Conservation (phyloP, 2,888 invertebrate species). For the Sminthurinus aureus region DNA sequence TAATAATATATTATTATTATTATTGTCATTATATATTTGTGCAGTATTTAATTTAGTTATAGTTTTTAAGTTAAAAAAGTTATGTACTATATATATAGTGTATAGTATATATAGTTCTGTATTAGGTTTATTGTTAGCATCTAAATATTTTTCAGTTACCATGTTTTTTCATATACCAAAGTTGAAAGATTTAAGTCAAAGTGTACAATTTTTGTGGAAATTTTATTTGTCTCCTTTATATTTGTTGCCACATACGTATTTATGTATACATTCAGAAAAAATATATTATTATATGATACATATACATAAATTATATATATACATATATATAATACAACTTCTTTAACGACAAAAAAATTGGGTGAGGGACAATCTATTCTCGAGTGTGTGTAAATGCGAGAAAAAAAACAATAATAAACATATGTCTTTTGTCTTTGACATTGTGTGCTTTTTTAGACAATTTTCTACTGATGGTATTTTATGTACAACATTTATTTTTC, state of each 20-base stretch:
- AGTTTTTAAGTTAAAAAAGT: slow-evolving; percentile 8
- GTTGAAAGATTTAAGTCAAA: slow-evolving; percentile 44
- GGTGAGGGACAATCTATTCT: slow-evolving; percentile 33
- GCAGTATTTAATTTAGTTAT: slow-evolving; percentile 4
- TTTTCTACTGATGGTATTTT: neutral
- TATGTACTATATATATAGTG: neutral
- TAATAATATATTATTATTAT: neutral
- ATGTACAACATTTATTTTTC: no score
- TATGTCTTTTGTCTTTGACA: slow-evolving; percentile 41
- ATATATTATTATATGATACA: no score
- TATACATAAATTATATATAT: neutral
- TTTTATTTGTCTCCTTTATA: slow-evolving; percentile 18
- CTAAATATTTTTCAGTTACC: slow-evolving; percentile 36
- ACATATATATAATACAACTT: slow-evolving; percentile 3
- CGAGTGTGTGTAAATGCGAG: slow-evolving; percentile 44
- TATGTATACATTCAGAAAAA: neutral
- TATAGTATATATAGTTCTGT: no score
- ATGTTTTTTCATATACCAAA: slow-evolving; percentile 44
- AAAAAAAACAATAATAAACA: slow-evolving; percentile 32
- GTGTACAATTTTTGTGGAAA: slow-evolving; percentile 37
- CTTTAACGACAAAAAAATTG: slow-evolving; percentile 21
- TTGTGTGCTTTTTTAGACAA: slow-evolving; percentile 16
- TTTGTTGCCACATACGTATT: slow-evolving; percentile 25
- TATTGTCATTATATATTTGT: slow-evolving; percentile 3
- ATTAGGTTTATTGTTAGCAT: neutral